Conservation (phyloP, 2,797 vertebrate species). For the Takifugu rubripes region DNA sequence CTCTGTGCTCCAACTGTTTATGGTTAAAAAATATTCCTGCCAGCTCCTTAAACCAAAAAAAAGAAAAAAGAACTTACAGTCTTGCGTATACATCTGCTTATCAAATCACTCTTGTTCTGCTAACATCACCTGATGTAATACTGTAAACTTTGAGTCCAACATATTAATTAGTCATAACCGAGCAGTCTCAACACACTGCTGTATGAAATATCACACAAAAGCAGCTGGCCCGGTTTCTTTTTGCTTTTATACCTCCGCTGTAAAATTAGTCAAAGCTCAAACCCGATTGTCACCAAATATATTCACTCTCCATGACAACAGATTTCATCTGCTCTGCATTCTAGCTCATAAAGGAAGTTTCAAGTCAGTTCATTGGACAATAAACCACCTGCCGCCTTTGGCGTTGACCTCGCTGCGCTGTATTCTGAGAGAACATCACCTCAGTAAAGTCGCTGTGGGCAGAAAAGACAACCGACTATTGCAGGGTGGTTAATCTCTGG, state of each 20-base stretch:
- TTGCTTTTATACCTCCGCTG: neutral
- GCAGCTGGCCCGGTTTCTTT: neutral
- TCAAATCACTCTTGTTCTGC: no score
- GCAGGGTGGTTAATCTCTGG: neutral
- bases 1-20: no score
- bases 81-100: no score
- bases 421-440: neutral
- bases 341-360: neutral
- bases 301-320: neutral
- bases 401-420: neutral
- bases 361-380: neutral
- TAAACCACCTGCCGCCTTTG: neutral
- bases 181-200: no score
- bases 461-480: neutral
- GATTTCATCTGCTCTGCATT: neutral
- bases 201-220: no score
- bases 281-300: neutral
- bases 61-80: no score
- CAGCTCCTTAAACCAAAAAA: no score
- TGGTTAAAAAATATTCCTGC: no score
- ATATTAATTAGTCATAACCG: no score
- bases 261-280: conserved; percentile 8
- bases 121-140: no score
- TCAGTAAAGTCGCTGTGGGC: neutral
- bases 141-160: no score